These are phyloP conservation scores for Lacerta agilis DNA, from an alignment of 2,797 vertebrate species.

Conservation along the genomic window DNA sequence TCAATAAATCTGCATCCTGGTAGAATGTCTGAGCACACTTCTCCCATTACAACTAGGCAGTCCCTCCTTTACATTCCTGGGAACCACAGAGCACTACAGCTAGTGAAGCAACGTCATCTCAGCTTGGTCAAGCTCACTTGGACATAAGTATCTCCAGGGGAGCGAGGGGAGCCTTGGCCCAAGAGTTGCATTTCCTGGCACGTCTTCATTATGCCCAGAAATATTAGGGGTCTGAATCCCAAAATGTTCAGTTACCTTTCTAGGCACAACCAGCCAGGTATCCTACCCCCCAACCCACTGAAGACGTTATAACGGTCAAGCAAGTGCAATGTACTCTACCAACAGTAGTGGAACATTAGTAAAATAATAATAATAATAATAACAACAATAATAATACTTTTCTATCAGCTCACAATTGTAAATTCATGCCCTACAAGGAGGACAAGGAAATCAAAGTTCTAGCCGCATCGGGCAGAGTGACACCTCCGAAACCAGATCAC, in stretches of 20 bases:
- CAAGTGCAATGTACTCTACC: slow-evolving; percentile 28
- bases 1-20: background rate
- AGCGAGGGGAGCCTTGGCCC: background rate
- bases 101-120: background rate
- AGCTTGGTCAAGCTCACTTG: background rate
- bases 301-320: background rate
- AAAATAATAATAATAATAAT: slow-evolving; percentile 1
- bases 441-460: background rate
- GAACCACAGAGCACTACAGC: background rate
- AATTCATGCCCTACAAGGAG: background rate
- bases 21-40: background rate
- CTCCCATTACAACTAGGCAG: background rate
- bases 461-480: background rate
- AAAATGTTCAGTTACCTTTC: background rate
- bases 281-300: background rate
- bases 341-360: slow-evolving; percentile 23
- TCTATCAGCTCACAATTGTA: background rate
- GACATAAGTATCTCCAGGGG: background rate
- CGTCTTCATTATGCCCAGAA: background rate
- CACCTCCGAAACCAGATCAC: background rate
- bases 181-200: background rate
- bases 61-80: background rate
- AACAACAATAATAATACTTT: background rate
- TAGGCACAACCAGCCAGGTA: background rate
- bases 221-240: background rate